Conservation (phyloP, 1,140 invertebrate species). For the Drosophila jambulina region DNA sequence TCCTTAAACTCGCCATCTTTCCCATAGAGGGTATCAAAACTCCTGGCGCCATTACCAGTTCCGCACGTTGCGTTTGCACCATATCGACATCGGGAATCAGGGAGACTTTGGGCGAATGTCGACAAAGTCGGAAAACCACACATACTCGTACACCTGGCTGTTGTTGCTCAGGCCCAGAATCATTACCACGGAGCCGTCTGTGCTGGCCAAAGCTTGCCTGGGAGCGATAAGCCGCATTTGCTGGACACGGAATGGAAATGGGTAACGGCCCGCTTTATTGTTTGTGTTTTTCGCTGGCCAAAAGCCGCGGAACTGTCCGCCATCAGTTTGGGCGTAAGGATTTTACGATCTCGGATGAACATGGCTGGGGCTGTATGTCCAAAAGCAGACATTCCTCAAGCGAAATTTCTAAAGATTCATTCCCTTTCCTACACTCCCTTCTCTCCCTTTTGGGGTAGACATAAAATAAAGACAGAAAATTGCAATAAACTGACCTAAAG, state of each 20-base stretch:
- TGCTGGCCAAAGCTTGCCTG: constrained; percentile 15
- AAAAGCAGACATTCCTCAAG: constrained; percentile 25
- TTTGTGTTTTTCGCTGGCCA: constrained; percentile 11
- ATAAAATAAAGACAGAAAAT: constrained; percentile 17
- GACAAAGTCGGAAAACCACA: constrained; percentile 1
- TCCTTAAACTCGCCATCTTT: not conserved
- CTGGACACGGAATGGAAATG: not conserved
- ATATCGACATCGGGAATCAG: constrained; percentile 19
- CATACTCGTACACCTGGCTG: constrained; percentile 14
- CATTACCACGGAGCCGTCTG: constrained; percentile 6
- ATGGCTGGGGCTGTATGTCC: constrained; percentile 14
- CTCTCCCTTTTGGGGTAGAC: not conserved
- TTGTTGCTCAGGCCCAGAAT: constrained; percentile 4
- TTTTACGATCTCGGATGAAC: constrained; percentile 37
- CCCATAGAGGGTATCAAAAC: constrained; percentile 30
- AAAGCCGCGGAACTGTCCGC: constrained; percentile 25
- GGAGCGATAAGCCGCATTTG: constrained; percentile 29
- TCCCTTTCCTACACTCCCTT: not conserved
- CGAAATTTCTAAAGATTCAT: constrained; percentile 1
- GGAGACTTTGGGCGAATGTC: constrained; percentile 2
- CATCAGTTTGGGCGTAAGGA: constrained; percentile 35
- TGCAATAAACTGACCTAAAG: constrained; percentile 41
- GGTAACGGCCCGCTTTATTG: constrained; percentile 22
- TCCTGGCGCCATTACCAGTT: not conserved
- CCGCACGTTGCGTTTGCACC: constrained; percentile 21